phyloP scores from a whole-genome alignment of 2,797 vertebrate species.

The Gobionotothen gibberifrons region DNA sequence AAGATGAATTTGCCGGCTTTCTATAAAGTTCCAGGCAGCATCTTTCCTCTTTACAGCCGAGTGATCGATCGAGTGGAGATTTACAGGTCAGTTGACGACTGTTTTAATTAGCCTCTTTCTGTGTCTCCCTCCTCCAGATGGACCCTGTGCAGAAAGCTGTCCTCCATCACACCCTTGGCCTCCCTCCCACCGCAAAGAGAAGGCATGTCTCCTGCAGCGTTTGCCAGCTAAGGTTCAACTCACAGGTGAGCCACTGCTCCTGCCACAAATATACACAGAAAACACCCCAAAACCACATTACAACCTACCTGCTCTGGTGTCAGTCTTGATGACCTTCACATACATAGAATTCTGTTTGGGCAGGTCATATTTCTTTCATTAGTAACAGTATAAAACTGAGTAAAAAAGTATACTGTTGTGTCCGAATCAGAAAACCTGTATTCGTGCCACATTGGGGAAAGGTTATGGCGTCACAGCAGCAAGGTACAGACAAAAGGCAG shows the following conservation, averaged over 20 bases:
- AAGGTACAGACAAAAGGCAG: too few relatives aligned
- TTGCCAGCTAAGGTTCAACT: slow-evolving; percentile 99
- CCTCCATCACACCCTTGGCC: slow-evolving; percentile 96
- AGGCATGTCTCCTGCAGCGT: slow-evolving; percentile 95
- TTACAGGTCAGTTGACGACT: slow-evolving; percentile 46
- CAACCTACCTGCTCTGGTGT: not conserved
- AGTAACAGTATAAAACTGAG: too few relatives aligned
- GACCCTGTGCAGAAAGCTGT: slow-evolving; percentile 98
- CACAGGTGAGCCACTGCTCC: slow-evolving; percentile 87
- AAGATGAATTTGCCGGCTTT: slow-evolving; percentile 36
- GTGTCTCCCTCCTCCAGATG: slow-evolving; percentile 86
- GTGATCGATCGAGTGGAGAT: slow-evolving; percentile 46
- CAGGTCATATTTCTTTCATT: not conserved
- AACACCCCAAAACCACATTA: not conserved
- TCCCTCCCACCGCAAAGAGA: slow-evolving; percentile 90
- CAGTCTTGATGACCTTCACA: not conserved
- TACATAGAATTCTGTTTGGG: not conserved
- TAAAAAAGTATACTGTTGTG: too few relatives aligned
- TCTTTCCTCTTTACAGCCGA: slow-evolving; percentile 36
- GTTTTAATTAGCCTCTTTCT: slow-evolving; percentile 68
- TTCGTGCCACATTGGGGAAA: too few relatives aligned
- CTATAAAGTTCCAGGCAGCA: slow-evolving; percentile 10
- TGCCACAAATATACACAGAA: not conserved
- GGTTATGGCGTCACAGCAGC: too few relatives aligned
- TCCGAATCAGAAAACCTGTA: too few relatives aligned